Conservation (phyloP, 2,888 invertebrate genomes). For the Lasioglossum malachurum region DNA sequence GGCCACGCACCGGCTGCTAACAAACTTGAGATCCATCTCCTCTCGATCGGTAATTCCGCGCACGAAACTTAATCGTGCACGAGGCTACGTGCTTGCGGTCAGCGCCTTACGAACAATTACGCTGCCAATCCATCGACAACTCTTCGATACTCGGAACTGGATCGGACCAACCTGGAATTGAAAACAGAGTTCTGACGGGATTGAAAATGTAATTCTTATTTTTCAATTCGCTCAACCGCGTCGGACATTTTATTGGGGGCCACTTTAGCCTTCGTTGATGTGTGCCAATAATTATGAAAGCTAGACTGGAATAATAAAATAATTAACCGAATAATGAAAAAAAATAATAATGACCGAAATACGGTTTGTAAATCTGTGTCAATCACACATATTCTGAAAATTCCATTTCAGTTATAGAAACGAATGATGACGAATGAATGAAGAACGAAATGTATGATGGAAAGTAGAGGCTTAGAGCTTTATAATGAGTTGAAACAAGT, state of each 20-base stretch:
- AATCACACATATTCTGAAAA: too few species aligned
- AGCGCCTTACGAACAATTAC: conserved; percentile 20
- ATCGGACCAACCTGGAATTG: conserved; percentile 7
- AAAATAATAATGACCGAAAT: too few species aligned
- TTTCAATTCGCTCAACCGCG: neutral
- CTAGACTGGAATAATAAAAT: too few species aligned
- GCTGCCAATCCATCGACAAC: conserved; percentile 17
- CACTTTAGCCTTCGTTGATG: neutral
- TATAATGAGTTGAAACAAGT: too few species aligned
- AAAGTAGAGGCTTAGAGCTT: too few species aligned
- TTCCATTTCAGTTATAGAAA: too few species aligned
- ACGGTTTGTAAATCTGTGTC: too few species aligned
- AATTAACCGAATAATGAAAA: too few species aligned
- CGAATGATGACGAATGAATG: too few species aligned
- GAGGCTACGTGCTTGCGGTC: neutral
- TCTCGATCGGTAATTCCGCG: conserved; percentile 21
- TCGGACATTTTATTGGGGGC: neutral
- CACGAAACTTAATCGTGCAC: conserved; percentile 24
- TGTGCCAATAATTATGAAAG: too few species aligned
- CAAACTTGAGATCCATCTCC: conserved; percentile 30
- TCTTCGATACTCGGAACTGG: conserved; percentile 2
- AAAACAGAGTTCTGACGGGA: neutral
- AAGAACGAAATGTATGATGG: too few species aligned
- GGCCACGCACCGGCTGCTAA: conserved; percentile 16
- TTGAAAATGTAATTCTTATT: neutral